Base-by-base conservation (phyloP, 2,888 invertebrate species). In the Chrysina gloriosa region DNA sequence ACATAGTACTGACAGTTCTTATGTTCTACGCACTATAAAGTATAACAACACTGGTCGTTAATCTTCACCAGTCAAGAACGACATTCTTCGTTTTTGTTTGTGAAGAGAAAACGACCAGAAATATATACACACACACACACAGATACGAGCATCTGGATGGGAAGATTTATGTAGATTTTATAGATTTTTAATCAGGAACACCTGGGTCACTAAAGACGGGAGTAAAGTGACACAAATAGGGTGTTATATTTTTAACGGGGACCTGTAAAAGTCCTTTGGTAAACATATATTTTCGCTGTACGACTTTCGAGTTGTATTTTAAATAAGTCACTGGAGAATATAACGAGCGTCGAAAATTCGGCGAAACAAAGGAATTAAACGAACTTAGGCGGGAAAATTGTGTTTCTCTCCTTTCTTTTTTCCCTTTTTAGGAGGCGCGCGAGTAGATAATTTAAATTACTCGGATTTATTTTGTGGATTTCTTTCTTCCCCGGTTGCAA, bases 151-250 rank as follows among this genome's bases (percentile, higher is more conserved):
- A 56, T 25, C 56, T 47, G 50, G 25, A 61, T 48, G 45, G 36
- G 58, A 50, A 58, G 65, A 70, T 72, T 70, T 71, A 72, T 70
- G 69, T 66, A 66, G 68, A 72, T 71, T 69, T 67, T 70, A 70
- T 70, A 52, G 64, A 69, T 58, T 70, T 71, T 73, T 72, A 73
- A 74, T 73, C 73, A 71, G 72, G 66, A 72, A 69, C 73, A 72
- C 73, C 71, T 69, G 71, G 67, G 34, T 64, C 67, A 70, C 58
- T 71, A 71, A 71, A 70, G 68, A 2, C 63, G 63, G 56, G 50
- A 36, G 29, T 47, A 34, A 63, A 48, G 42, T 67, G 42, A 52
- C 39, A 29, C 27, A 50, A 52, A 58, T 31, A 42, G 54, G 65
- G 52, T 65, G 65, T 65, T 65, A 39, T 63, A 68, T 70, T 70